phyloP scores from a whole-genome alignment of 2,797 vertebrate genomes.

The Neostethus bicornis region DNA sequence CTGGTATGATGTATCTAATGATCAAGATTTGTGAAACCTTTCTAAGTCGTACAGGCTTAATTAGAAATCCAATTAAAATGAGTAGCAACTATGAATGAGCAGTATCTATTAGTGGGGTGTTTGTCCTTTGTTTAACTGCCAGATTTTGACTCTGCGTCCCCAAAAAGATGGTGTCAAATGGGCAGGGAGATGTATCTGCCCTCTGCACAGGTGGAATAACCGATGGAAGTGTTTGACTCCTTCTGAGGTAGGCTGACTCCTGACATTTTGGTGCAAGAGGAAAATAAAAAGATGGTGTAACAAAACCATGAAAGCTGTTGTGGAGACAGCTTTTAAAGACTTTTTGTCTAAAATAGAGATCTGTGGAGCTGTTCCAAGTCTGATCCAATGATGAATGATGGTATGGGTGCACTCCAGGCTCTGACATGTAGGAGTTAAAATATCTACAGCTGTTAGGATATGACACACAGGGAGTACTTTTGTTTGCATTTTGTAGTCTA shows the following conservation, averaged over 20 bases:
- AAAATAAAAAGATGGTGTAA: slow-evolving; percentile 34
- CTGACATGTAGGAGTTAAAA: slow-evolving; percentile 27
- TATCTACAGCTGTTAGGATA: slow-evolving; percentile 13
- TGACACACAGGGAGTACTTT: neutral
- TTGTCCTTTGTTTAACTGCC: slow-evolving; percentile 24
- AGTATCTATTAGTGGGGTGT: slow-evolving; percentile 6
- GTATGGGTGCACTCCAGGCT: slow-evolving; percentile 34
- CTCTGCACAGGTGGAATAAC: slow-evolving; percentile 27
- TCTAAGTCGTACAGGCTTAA: too few relatives aligned
- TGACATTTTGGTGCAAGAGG: slow-evolving; percentile 43
- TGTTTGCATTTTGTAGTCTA: neutral
- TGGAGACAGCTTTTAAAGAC: slow-evolving; percentile 23
- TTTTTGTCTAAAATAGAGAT: slow-evolving; percentile 34
- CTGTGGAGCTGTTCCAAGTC: slow-evolving; percentile 23
- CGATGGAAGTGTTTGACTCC: slow-evolving; percentile 27
- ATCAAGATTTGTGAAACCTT: too few relatives aligned
- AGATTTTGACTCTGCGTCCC: slow-evolving; percentile 21
- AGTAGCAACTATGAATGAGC: neutral
- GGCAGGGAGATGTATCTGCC: slow-evolving; percentile 29
- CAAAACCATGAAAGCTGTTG: neutral
- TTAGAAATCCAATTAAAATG: neutral
- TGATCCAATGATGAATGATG: slow-evolving; percentile 48
- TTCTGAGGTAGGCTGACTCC: slow-evolving; percentile 36
- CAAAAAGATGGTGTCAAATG: slow-evolving; percentile 34
- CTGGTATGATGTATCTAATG: too few relatives aligned